Evolutionary conservation across 2,888 invertebrate species (phyloP).

Genomic region (Chromoteleia sp.): DNA sequence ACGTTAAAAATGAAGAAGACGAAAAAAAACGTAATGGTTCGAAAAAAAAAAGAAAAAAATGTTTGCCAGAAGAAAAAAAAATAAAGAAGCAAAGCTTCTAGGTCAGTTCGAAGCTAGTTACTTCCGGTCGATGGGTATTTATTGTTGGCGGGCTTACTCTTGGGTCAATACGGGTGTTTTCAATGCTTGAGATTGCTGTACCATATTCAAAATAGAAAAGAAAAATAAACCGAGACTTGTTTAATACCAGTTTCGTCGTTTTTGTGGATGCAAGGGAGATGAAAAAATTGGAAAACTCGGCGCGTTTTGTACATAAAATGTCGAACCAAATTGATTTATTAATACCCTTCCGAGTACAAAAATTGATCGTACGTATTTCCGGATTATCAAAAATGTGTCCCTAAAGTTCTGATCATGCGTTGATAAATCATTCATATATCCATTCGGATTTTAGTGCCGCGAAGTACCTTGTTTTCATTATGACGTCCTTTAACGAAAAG

Average conservation of each 20-base stretch:
- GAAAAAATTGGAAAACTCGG: not conserved
- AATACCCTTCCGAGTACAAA: not conserved
- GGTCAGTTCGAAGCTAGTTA: constrained; percentile 61
- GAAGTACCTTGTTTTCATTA: no score
- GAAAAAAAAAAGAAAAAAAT: not conserved
- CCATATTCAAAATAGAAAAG: constrained; percentile 48
- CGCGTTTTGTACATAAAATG: not conserved
- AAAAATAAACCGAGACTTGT: constrained; percentile 12
- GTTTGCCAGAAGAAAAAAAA: constrained; percentile 29
- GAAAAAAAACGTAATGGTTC: no score
- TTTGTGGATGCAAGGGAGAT: not conserved
- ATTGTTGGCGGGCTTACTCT: constrained; percentile 60
- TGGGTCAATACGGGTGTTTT: constrained; percentile 60
- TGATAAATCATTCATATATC: no score
- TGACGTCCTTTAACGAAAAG: no score
- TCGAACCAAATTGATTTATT: not conserved
- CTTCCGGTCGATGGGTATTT: constrained; percentile 68
- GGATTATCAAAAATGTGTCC: constrained; percentile 1
- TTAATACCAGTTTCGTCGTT: not conserved
- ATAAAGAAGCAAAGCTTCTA: constrained; percentile 52
- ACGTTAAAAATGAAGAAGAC: no score
- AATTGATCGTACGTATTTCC: not conserved
- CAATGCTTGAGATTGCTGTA: constrained; percentile 36
- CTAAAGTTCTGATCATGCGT: not conserved
- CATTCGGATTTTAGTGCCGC: no score